These are phyloP conservation scores for Drosophila rufa DNA, from an alignment of 1,140 invertebrate genomes.

Conservation along the genomic window DNA sequence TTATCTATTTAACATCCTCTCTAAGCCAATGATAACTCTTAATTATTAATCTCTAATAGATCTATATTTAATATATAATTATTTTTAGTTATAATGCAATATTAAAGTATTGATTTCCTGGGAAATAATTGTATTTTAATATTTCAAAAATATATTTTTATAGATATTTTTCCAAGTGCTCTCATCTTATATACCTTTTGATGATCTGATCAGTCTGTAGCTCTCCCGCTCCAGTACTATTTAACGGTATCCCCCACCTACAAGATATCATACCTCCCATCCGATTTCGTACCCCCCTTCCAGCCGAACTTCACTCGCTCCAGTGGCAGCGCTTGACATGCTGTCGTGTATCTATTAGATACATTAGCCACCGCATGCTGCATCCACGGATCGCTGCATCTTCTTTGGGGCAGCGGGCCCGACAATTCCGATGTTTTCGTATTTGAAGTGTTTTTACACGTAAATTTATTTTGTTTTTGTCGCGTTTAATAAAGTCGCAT, in stretches of 20 bases:
- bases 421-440: conserved; percentile 65
- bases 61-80: background rate
- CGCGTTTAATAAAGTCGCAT: conserved; percentile 69
- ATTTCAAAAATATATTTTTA: too few species aligned
- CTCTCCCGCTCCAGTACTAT: background rate
- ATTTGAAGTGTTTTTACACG: conserved; percentile 63
- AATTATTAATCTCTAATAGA: background rate
- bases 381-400: conserved; percentile 36
- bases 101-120: background rate
- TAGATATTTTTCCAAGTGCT: background rate
- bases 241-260: conserved; percentile 1
- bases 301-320: conserved; percentile 43
- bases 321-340: conserved; percentile 64
- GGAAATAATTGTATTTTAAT: background rate
- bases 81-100: background rate
- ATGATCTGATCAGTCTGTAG: background rate
- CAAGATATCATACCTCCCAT: conserved; percentile 13
- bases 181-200: background rate
- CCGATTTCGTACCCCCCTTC: conserved; percentile 16
- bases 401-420: conserved; percentile 17
- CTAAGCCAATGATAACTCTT: background rate
- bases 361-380: conserved; percentile 72
- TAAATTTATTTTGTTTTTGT: conserved; percentile 79
- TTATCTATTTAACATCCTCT: too few species aligned
- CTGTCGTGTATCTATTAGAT: conserved; percentile 83